Conservation (phyloP, 2,888 invertebrate genomes). For the Bembecia ichneumoniformis region DNA sequence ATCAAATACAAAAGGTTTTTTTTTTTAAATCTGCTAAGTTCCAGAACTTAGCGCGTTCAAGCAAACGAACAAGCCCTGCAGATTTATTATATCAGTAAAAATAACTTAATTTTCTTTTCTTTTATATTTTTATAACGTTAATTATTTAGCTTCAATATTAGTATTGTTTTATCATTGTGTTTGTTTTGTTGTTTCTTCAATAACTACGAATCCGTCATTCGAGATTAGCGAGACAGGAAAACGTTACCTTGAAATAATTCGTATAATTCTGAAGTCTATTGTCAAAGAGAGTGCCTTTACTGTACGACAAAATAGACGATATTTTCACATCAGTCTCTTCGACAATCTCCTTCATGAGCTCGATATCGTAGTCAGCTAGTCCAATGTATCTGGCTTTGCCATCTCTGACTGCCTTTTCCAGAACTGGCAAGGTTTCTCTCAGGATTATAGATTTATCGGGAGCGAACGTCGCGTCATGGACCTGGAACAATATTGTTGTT, state of each 20-base stretch:
- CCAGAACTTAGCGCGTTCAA: no score
- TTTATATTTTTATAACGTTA: no score
- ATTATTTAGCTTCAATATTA: no score
- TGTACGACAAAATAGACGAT: constrained; percentile 82
- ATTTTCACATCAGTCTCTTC: constrained; percentile 76
- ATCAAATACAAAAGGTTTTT: no score
- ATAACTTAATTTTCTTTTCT: no score
- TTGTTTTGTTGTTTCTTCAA: neutral
- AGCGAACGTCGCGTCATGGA: constrained; percentile 95
- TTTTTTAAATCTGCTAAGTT: no score
- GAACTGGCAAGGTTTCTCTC: constrained; percentile 87
- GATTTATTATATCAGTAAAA: no score
- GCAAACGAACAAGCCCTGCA: no score
- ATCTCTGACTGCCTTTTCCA: constrained; percentile 80
- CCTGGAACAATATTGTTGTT: constrained; percentile 57
- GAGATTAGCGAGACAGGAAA: neutral
- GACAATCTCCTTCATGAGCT: constrained; percentile 80
- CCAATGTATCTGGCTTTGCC: constrained; percentile 87
- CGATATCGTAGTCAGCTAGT: constrained; percentile 88
- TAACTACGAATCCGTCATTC: neutral
- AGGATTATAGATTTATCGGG: constrained; percentile 80
- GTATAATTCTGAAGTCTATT: constrained; percentile 80
- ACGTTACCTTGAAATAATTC: constrained; percentile 79
- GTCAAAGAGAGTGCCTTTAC: constrained; percentile 86
- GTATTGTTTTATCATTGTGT: no score